phyloP scores from a whole-genome alignment of 1,140 invertebrate species.

The Trachymyrmex cornetzi region DNA sequence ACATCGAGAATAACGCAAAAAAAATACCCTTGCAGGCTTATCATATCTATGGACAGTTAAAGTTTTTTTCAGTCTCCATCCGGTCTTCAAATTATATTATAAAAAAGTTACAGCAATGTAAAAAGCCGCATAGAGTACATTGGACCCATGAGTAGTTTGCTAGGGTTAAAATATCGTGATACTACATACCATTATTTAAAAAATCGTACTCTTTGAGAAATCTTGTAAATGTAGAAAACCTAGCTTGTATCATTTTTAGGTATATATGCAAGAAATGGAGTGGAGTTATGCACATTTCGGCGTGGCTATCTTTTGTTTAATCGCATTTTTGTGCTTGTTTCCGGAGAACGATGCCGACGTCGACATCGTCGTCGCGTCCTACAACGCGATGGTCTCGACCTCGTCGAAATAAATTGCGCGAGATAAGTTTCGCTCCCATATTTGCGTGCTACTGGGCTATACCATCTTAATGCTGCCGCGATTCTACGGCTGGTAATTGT shows the following conservation, averaged over 20 bases:
- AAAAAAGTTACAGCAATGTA: too few species aligned
- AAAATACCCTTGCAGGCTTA: too few species aligned
- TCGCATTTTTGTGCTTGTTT: slow-evolving; percentile 5
- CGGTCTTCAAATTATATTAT: too few species aligned
- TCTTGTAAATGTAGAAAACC: neutral
- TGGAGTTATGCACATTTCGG: neutral
- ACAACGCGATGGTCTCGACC: slow-evolving; percentile 60
- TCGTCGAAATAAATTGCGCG: slow-evolving; percentile 74
- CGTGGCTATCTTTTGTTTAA: neutral
- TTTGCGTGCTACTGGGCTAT: slow-evolving; percentile 51
- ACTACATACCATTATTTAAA: neutral
- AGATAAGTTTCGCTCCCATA: slow-evolving; percentile 69
- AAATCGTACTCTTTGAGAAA: neutral
- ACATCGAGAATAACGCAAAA: too few species aligned
- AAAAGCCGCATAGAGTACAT: too few species aligned
- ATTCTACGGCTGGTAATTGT: slow-evolving; percentile 77
- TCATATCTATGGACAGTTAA: too few species aligned
- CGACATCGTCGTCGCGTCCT: slow-evolving; percentile 19
- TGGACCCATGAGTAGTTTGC: too few species aligned
- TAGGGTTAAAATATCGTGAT: neutral
- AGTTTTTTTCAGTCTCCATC: too few species aligned
- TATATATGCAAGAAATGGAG: neutral
- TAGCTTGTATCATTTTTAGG: neutral
- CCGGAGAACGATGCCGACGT: neutral
- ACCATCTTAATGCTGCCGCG: slow-evolving; percentile 45